phyloP scores from a whole-genome alignment of 2,888 invertebrate genomes.

The Rotaria magnacalcarata region DNA sequence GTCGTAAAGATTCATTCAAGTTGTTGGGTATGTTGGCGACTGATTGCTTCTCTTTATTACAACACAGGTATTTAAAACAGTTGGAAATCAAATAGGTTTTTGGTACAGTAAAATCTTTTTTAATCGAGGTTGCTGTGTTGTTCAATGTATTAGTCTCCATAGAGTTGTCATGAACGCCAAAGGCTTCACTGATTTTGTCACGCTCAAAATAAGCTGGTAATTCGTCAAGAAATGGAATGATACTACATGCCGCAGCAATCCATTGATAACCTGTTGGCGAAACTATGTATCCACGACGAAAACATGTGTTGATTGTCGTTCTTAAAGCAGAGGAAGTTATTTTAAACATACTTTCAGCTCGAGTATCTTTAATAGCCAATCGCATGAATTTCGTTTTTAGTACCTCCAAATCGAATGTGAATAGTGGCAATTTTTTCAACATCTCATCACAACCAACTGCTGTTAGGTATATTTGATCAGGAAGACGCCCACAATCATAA shows the following conservation, averaged over 20 bases:
- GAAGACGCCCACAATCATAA: too few relatives aligned
- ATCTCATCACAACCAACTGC: neutral
- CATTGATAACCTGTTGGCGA: neutral
- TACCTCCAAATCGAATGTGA: neutral
- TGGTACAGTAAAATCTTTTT: neutral
- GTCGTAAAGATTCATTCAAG: too few relatives aligned
- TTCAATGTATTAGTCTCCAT: neutral
- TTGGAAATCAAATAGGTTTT: neutral
- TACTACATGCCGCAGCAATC: neutral
- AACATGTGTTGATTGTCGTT: neutral
- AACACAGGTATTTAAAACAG: neutral
- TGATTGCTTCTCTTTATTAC: neutral
- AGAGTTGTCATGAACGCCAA: neutral
- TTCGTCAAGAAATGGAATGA: neutral
- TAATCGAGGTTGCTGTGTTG: neutral
- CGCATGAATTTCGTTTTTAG: neutral
- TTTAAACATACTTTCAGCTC: neutral
- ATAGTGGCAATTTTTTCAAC: neutral
- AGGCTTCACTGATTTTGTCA: neutral
- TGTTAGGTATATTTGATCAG: neutral
- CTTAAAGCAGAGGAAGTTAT: neutral
- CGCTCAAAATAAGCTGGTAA: neutral
- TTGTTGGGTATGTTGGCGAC: neutral
- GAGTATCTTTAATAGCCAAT: neutral
- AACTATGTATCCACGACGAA: neutral